Evolutionary conservation across 2,113 vertebrate genomes (phyloP).

Genomic region (Calidris pugnax): DNA sequence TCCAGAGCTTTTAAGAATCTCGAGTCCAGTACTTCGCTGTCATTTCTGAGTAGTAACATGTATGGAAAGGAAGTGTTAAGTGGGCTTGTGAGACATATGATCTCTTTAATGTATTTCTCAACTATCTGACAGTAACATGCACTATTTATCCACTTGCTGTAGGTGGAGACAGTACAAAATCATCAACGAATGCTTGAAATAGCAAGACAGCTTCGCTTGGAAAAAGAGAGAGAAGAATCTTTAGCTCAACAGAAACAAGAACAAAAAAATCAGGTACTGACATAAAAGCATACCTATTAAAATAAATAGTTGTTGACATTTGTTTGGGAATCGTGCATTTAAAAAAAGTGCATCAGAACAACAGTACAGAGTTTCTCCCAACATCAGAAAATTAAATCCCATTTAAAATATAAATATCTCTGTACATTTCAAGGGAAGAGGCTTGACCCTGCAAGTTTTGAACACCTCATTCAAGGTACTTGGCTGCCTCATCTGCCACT

Average conservation of each 20-base stretch:
- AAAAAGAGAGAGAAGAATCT: conserved; percentile 92
- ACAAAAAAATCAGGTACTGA: conserved; percentile 92
- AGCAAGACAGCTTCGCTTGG: conserved; percentile 91
- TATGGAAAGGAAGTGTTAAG: conserved; percentile 68
- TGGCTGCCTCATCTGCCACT: conserved; percentile 5
- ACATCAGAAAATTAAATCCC: neutral
- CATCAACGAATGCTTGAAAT: conserved; percentile 94
- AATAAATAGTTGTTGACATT: neutral
- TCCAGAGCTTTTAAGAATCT: conserved; percentile 71
- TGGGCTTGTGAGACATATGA: conserved; percentile 68
- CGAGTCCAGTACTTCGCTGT: conserved; percentile 53
- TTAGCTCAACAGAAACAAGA: conserved; percentile 93
- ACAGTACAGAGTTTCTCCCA: neutral
- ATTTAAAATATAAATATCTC: neutral
- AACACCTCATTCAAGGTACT: neutral
- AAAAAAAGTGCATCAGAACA: neutral
- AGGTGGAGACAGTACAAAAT: conserved; percentile 97
- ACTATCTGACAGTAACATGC: conserved; percentile 67
- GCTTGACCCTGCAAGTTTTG: conserved; percentile 8
- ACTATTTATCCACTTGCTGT: conserved; percentile 74
- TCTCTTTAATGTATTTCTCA: conserved; percentile 63
- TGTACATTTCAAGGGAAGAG: neutral
- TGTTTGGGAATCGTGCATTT: neutral
- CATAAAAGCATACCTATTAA: neutral
- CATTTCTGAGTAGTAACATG: conserved; percentile 69